These are phyloP conservation scores for Dendronephthya gigantea DNA, from an alignment of 64 coral and sea anemone species.

Conservation along the genomic window DNA sequence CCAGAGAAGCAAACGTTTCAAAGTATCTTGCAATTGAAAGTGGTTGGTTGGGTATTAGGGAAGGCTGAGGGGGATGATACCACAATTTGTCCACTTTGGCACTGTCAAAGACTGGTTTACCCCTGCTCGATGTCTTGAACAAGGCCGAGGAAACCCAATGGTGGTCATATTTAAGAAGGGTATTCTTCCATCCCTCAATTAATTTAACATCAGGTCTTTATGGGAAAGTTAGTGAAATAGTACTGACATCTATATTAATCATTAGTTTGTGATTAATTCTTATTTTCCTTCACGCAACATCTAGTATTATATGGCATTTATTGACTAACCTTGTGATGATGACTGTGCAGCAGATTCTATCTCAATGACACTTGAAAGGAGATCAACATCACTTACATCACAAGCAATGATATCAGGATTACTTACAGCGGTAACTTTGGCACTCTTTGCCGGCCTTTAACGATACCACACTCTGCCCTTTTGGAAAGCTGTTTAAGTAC, in stretches of 20 bases:
- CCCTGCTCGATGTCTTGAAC: not conserved
- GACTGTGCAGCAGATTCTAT: too few relatives aligned
- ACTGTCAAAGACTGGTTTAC: not conserved
- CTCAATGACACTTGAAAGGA: too few relatives aligned
- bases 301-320: too few relatives aligned
- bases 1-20: not conserved
- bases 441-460: constrained; percentile 6
- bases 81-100: not conserved
- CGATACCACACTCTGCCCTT: not conserved
- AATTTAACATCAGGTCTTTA: too few relatives aligned
- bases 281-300: too few relatives aligned
- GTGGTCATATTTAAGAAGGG: not conserved
- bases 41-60: not conserved
- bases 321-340: too few relatives aligned
- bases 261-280: not conserved
- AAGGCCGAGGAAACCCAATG: not conserved
- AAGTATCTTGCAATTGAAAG: not conserved
- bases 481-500: constrained; percentile 17
- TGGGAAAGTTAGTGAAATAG: too few relatives aligned
- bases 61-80: not conserved
- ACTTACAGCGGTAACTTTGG: too few relatives aligned
- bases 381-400: too few relatives aligned
- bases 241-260: too few relatives aligned
- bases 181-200: not conserved
- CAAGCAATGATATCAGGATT: too few relatives aligned